A percentile compares a stretch with the other conserved stretches of the same genome.
phyloP scores from a whole-genome alignment of 2,113 vertebrate species.

The Scartelaos histophorus region DNA sequence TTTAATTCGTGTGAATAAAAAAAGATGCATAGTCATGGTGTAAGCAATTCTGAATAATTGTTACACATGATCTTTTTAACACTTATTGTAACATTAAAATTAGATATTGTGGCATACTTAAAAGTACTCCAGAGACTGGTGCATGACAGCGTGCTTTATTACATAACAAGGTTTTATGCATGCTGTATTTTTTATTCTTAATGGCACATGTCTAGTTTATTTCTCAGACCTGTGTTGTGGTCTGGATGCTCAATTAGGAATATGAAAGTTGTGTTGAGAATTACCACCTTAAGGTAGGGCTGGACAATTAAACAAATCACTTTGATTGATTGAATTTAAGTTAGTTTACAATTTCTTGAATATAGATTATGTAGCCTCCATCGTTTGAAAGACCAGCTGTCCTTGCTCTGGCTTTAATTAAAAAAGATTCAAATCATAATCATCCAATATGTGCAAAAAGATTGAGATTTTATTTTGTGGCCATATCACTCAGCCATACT shows the following conservation, averaged over 20 bases:
- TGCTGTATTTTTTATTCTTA: not conserved
- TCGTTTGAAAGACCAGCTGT: too few species aligned
- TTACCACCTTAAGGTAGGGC: constrained; percentile 20
- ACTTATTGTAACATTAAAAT: too few species aligned
- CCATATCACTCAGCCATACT: constrained; percentile 9
- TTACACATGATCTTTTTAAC: not conserved
- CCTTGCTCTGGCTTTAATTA: too few species aligned
- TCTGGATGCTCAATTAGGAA: constrained; percentile 30
- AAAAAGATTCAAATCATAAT: too few species aligned
- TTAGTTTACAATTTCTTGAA: too few species aligned
- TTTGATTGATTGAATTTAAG: constrained; percentile 21
- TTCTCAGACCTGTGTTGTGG: constrained; percentile 16
- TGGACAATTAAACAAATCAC: not conserved
- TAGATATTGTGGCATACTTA: too few species aligned
- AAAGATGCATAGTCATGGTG: not conserved
- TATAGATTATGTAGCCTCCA: too few species aligned
- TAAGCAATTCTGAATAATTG: not conserved
- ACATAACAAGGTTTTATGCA: not conserved
- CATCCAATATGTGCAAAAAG: too few species aligned
- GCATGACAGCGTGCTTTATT: not conserved
- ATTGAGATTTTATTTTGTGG: constrained; percentile 16
- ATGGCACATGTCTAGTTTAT: not conserved
- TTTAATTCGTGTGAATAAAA: not conserved
- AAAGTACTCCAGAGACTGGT: not conserved
- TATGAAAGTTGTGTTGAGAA: constrained; percentile 39